These are phyloP conservation scores for Cardiocondyla obscurior DNA, from an alignment of 1,140 invertebrate genomes.

Conservation along the genomic window DNA sequence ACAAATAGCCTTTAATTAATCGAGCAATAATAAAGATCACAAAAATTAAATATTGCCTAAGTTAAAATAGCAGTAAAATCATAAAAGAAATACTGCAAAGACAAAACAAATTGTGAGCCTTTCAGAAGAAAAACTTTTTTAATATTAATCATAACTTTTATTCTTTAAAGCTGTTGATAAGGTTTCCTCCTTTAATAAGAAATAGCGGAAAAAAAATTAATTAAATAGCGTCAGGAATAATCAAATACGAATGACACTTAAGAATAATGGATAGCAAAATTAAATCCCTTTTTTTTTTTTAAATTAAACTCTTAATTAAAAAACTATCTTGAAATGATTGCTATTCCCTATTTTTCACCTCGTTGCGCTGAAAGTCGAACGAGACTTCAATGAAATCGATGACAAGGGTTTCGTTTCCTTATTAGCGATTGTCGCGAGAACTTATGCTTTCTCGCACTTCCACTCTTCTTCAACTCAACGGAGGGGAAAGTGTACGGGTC, in stretches of 20 bases:
- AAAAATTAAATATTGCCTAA: background rate
- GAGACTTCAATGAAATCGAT: constrained; percentile 51
- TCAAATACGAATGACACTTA: background rate
- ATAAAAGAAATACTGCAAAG: background rate
- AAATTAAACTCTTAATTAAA: background rate
- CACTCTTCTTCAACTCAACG: constrained; percentile 65
- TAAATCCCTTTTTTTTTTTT: background rate
- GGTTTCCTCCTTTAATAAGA: background rate
- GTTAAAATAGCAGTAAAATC: background rate
- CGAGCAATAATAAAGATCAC: background rate
- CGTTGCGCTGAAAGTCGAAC: constrained; percentile 46
- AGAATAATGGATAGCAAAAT: background rate
- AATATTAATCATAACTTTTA: background rate
- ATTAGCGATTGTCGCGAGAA: constrained; percentile 67
- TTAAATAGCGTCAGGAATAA: background rate
- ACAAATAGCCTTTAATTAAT: background rate
- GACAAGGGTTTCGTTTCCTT: constrained; percentile 58
- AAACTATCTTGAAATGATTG: background rate
- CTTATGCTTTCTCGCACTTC: constrained; percentile 58
- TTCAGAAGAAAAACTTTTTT: background rate
- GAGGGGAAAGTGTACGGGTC: constrained; percentile 60
- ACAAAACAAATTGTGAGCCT: background rate
- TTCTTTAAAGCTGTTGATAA: background rate
- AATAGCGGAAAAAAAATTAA: background rate
- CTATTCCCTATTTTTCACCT: constrained; percentile 37